Evolutionary conservation across 2,888 invertebrate genomes (phyloP), one percentile per base, ranked within the genome.

Genomic region (Oasisia sp.): DNA sequence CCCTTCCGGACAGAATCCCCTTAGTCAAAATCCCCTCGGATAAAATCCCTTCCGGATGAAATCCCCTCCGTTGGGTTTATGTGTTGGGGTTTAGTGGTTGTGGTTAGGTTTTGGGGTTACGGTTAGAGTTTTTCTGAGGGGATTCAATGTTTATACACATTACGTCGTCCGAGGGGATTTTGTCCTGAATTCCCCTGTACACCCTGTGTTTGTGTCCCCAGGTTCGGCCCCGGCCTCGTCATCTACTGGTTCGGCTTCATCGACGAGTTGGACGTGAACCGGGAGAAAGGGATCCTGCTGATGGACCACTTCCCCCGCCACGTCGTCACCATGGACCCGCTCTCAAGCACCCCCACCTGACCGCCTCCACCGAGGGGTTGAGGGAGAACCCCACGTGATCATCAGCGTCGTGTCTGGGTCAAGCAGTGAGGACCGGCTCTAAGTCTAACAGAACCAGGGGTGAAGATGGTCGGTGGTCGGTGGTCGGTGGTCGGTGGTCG

Each of bases 161-260:
- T 38, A 38, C 38, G 38, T 38, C 4, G 38, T 38, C 38, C 38
- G 38, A 38, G 4, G 38, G 38, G 38, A 38, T 38, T 38, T 38
- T 38, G 38, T 38, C 38, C 38, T 38, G 38, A 38, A 38, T 38
- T 38, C 38, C 38, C 38, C 38, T 38, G 38, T 38, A 38, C 38
- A 38, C 38, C 2, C 9, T 91, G 12, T 58, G 50, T 91, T 45
- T 32, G 27, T 45, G 4, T 1, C 93, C 93, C 5, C 94, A 97
- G 99, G 95, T 99, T 99, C 97, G 99, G 99, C 1, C 97, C 99
- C 58, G 99, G 99, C 0, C 97, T 99, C 94, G 98, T 99, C 0
- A 99, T 99, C 94, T 99, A 99, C 96, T 99, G 99, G 99, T 98
- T 98, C 97, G 99, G 99, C 27, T 99, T 95, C 94, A 95, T 97